These are phyloP conservation scores for Cichlasoma orientale DNA, from an alignment of 2,797 vertebrate species.

Conservation along the genomic window DNA sequence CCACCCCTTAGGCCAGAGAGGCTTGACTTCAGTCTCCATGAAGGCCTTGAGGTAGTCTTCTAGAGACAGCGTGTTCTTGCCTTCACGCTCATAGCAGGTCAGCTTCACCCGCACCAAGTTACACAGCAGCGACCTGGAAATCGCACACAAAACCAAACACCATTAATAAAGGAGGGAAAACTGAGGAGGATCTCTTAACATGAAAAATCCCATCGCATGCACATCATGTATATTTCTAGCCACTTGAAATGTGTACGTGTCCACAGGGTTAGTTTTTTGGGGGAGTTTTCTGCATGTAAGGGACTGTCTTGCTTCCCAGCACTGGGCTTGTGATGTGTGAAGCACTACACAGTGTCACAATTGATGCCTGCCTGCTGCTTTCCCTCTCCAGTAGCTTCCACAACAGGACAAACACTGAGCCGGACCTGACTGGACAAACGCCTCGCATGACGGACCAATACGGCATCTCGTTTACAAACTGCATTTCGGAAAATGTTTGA, in stretches of 20 bases:
- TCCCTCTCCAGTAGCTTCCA: neutral
- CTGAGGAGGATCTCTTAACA: neutral
- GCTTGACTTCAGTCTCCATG: slow-evolving; percentile 94
- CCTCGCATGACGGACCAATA: neutral
- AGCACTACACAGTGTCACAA: neutral
- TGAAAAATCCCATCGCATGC: neutral
- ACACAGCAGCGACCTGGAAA: slow-evolving; percentile 88
- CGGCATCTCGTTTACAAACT: neutral
- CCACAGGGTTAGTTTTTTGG: too few species aligned
- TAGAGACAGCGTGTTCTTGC: slow-evolving; percentile 88
- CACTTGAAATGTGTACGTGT: too few species aligned
- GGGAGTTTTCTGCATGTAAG: neutral
- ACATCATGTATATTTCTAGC: neutral
- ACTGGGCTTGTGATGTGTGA: neutral
- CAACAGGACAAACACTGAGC: neutral
- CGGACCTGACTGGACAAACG: neutral
- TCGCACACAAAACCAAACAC: neutral
- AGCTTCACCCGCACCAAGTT: slow-evolving; percentile 95
- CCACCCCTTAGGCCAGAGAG: slow-evolving; percentile 98
- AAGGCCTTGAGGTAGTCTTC: slow-evolving; percentile 97
- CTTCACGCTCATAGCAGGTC: slow-evolving; percentile 93
- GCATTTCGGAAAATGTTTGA: too few species aligned
- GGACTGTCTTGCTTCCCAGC: neutral
- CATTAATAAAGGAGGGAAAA: too few species aligned
- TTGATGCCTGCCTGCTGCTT: neutral